A percentile compares a stretch with the other conserved stretches of the same genome.
These are phyloP conservation scores for Chelonia mydas DNA, from an alignment of 2,797 vertebrate species.

Conservation along the genomic window DNA sequence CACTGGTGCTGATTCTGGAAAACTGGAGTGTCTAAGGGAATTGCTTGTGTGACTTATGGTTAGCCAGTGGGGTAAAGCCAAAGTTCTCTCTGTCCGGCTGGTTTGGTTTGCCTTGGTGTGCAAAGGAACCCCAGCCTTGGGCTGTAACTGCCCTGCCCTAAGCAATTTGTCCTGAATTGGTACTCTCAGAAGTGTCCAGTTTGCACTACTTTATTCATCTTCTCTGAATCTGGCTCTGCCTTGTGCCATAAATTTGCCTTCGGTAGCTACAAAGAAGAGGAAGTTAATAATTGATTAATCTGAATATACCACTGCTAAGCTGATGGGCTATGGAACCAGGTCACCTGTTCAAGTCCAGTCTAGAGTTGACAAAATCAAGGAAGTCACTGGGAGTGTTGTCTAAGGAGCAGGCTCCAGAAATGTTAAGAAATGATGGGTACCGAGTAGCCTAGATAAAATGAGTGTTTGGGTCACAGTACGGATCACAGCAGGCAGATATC, in stretches of 20 bases:
- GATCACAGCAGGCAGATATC: background rate
- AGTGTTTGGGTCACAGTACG: background rate
- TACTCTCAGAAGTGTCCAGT: too few relatives aligned
- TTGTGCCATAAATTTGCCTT: background rate
- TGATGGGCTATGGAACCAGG: background rate
- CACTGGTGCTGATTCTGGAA: too few relatives aligned
- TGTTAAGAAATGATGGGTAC: background rate
- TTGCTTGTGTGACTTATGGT: too few relatives aligned
- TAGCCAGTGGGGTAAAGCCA: too few relatives aligned
- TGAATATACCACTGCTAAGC: background rate
- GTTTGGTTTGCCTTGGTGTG: too few relatives aligned
- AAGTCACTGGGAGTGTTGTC: background rate
- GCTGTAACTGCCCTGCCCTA: too few relatives aligned
- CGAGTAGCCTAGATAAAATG: background rate
- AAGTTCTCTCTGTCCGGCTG: too few relatives aligned
- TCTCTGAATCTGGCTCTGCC: background rate
- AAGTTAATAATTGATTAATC: background rate
- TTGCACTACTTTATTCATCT: background rate
- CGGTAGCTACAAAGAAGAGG: background rate
- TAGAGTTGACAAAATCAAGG: background rate
- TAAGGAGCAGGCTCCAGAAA: background rate
- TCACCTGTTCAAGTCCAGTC: background rate
- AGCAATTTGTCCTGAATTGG: too few relatives aligned
- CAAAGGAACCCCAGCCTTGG: too few relatives aligned
- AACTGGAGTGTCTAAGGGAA: too few relatives aligned